Conservation (phyloP, 2,888 invertebrate species). For the Papilio gigon region DNA sequence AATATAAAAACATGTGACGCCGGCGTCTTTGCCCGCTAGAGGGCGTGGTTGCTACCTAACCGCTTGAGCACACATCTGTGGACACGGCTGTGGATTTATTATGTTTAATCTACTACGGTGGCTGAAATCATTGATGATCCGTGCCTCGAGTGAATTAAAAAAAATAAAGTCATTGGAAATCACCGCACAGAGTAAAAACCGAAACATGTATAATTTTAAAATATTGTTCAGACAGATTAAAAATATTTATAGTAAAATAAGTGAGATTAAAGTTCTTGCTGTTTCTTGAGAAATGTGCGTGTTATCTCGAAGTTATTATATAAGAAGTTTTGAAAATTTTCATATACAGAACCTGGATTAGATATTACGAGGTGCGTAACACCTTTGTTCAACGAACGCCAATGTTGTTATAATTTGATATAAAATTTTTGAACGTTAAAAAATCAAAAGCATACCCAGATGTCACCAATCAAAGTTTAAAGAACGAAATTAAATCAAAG, state of each 20-base stretch:
- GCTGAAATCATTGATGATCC: slow-evolving; percentile 40
- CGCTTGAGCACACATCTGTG: slow-evolving; percentile 40
- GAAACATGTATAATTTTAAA: background rate
- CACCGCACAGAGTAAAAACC: slow-evolving; percentile 11
- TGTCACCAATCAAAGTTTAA: slow-evolving; percentile 33
- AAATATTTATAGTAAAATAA: background rate
- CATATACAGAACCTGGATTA: no score
- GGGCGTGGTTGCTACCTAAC: slow-evolving; percentile 36
- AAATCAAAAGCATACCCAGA: slow-evolving; percentile 27
- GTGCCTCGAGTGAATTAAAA: slow-evolving; percentile 27
- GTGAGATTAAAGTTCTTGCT: no score
- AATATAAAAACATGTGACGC: slow-evolving; percentile 30
- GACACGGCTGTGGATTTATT: slow-evolving; percentile 32
- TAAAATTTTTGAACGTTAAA: background rate
- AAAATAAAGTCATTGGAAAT: slow-evolving; percentile 21
- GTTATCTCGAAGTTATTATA: no score
- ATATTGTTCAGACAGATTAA: background rate
- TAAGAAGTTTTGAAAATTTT: no score
- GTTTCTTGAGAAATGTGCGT: no score
- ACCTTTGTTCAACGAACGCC: no score
- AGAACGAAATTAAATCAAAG: slow-evolving; percentile 58
- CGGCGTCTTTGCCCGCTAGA: slow-evolving; percentile 29
- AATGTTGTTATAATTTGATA: no score
- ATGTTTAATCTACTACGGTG: slow-evolving; percentile 36
- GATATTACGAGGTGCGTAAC: no score